Base-by-base conservation (phyloP, 2,888 invertebrate genomes). In the Abscondita cerata region DNA sequence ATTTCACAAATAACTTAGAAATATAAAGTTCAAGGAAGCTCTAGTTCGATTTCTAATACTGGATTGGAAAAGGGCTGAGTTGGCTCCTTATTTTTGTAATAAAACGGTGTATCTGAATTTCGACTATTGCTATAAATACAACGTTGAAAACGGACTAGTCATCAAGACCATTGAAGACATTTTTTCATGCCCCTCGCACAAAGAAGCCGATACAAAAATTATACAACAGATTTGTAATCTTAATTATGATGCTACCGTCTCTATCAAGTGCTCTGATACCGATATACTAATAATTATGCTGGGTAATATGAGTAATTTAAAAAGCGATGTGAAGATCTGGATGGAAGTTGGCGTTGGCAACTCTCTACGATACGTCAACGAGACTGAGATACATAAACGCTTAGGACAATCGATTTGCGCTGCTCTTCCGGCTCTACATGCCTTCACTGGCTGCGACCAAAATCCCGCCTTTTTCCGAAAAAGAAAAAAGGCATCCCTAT, bases 361-460 rank as follows among this genome's bases (percentile, higher is more conserved):
- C 59, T 8, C 57, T n/a, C 50, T 62, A 33, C 61, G 66, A 59
- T 64, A 63, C 25, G 68, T 66, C 44, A 62, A 69, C 60, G 48
- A 73, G 36, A 67, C 57, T 16, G 46, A 67, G 52, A 11, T 75
- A 47, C 54, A 68, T 59, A 38, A 62, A 62, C 64, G 59, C 33
- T 59, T 76, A 34, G 74, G 73, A 5, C 2, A 19, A 31, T 44
- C 44, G 25, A 57, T 73, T 52, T 72, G 51, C 16, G 53, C 62
- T 61, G 68, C 69, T 40, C 44, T 75, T 53, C 73, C 74, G 25
- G 69, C 59, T 20, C 71, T 74, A 33, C 75, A 76, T 54, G 75
- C 76, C 2, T 47, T 70, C 8, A 74, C 72, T 9, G 74, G 74
- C 15, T 75, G 74, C 40, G 71, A 73, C 53, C 72, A 62, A 50